Evolutionary conservation across 2,113 vertebrate species (phyloP).

Genomic region (Garra rufa): DNA sequence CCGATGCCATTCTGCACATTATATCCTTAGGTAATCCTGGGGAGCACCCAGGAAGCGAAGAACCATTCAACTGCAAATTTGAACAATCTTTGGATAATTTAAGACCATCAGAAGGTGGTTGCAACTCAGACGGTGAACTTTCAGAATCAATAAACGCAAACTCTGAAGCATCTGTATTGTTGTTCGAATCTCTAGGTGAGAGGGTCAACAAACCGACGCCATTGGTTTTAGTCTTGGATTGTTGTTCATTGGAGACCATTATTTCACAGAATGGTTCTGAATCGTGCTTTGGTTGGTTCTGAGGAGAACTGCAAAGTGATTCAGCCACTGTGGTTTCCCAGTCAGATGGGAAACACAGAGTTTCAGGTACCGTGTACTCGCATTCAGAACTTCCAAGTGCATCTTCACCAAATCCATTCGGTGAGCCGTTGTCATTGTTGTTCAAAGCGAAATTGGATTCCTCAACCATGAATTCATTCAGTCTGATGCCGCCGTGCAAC

Average conservation of each 20-base stretch:
- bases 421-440: not conserved
- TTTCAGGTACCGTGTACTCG: constrained; percentile 45
- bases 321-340: constrained; percentile 53
- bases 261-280: constrained; percentile 26
- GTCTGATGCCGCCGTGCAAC: constrained; percentile 66
- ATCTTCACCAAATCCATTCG: constrained; percentile 7
- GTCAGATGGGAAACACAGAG: constrained; percentile 47
- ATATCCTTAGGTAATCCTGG: constrained; percentile 30
- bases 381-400: constrained; percentile 38
- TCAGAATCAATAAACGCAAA: constrained; percentile 78
- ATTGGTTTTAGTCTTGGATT: constrained; percentile 1
- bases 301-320: constrained; percentile 56
- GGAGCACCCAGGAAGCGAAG: not conserved
- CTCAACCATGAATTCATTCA: constrained; percentile 60
- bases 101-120: constrained; percentile 28
- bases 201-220: constrained; percentile 61
- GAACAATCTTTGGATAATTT: constrained; percentile 7
- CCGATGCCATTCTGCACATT: constrained; percentile 26
- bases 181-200: constrained; percentile 70
- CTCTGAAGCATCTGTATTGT: constrained; percentile 70
- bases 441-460: not conserved
- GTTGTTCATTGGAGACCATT: not conserved
- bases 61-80: not conserved
- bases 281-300: constrained; percentile 22
- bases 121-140: constrained; percentile 68